Conservation (phyloP, 2,797 vertebrate species). For the Catamblyrhynchus diadema region DNA sequence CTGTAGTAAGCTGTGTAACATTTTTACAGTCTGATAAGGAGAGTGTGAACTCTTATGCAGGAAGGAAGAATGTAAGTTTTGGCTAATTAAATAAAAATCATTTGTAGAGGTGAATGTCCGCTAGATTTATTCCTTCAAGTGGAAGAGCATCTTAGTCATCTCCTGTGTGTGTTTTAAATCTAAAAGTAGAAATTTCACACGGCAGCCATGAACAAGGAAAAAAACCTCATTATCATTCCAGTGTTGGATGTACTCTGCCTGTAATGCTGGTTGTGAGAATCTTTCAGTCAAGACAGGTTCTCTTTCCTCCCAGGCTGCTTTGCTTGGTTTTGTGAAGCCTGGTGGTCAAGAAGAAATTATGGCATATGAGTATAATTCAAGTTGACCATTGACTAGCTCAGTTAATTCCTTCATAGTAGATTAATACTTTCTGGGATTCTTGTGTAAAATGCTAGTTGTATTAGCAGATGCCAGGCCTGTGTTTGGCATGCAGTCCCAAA, state of each 20-base stretch:
- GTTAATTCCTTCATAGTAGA: background rate
- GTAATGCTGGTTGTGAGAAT: background rate
- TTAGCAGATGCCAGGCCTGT: background rate
- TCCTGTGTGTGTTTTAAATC: background rate
- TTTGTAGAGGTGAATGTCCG: background rate
- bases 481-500: background rate
- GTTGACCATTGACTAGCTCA: background rate
- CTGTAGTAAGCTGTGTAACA: background rate
- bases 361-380: background rate
- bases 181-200: background rate
- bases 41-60: background rate
- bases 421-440: background rate
- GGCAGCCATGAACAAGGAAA: background rate
- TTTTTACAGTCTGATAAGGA: background rate
- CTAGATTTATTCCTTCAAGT: background rate
- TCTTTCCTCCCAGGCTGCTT: background rate
- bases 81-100: background rate
- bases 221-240: fast-evolving
- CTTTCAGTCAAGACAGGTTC: background rate
- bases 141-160: background rate
- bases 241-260: background rate
- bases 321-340: background rate
- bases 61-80: background rate
- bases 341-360: background rate
- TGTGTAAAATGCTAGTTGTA: background rate